Conservation (phyloP, 2,113 vertebrate species). For the Sylvietta virens region DNA sequence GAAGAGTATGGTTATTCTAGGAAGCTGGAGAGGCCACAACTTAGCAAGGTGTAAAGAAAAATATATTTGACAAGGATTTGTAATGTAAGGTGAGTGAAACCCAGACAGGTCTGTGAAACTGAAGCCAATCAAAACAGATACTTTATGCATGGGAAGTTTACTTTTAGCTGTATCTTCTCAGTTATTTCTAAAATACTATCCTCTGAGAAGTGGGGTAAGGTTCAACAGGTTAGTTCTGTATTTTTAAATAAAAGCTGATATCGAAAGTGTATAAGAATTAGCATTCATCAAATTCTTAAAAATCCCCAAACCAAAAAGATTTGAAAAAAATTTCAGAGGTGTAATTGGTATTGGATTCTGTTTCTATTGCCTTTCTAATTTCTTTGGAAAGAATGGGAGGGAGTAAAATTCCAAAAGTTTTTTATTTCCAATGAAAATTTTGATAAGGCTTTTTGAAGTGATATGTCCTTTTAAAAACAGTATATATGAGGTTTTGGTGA, state of each 20-base stretch:
- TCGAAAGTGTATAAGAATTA: background rate
- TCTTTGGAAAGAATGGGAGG: background rate
- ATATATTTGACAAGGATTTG: constrained; percentile 19
- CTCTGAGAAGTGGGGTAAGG: background rate
- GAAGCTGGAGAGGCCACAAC: background rate
- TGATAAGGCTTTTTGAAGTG: background rate
- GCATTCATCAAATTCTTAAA: background rate
- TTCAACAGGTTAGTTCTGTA: background rate
- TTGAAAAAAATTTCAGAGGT: background rate
- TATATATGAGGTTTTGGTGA: background rate
- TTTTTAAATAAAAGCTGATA: background rate
- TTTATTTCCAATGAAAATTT: background rate
- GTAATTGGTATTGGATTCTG: background rate
- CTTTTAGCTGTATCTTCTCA: background rate
- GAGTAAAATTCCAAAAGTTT: background rate
- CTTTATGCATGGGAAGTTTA: background rate
- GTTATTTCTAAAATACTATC: background rate
- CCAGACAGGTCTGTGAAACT: background rate
- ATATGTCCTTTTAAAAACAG: background rate
- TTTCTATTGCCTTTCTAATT: background rate
- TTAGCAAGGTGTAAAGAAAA: constrained; percentile 50
- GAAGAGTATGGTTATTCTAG: background rate
- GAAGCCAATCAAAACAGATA: constrained; percentile 2
- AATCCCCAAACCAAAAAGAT: background rate
- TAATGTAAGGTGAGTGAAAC: constrained; percentile 24